Evolutionary conservation across 2,113 vertebrate species (phyloP), one percentile per base, ranked within the genome.

Genomic region (Ceratotherium simum): DNA sequence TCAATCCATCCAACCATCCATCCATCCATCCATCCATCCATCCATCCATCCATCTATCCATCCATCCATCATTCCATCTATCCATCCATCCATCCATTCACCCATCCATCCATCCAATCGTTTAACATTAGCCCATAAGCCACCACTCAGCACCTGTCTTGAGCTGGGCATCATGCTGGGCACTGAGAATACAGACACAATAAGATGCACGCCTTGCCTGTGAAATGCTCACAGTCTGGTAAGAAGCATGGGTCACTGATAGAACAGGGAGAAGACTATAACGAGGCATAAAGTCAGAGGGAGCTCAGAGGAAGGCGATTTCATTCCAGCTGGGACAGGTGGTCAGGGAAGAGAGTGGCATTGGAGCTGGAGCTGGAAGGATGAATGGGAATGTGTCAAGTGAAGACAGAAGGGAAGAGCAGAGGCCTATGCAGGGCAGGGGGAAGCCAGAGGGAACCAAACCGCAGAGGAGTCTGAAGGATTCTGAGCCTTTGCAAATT

Each of bases 191-290:
- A 64, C 21, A 69, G 12, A 64, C 42, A 25, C 6, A 67, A 14
- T 21, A 18, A 73, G 56, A n/a, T 2, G 8, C 17, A 1, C 0
- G 0, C 4, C 2, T 56, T 67, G 36, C 64, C 18, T 4, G 1
- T 31, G 65, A 36, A 46, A 36, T 29, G 73, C 31, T 39, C 29
- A 20, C 72, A 8, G 54, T 31, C 58, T 9, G 10, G 65, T 79
- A 27, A 48, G 76, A 80, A 82, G 20, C 10, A 0, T 1, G 4
- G 58, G 10, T 7, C 18, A 3, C 29, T 7, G 23, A 10, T 13
- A 21, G 17, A 31, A n/a, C 60, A 42, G 69, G 31, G 33, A 2
- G 8, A 36, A 56, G 14, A 16, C 42, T 17, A 8, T 20, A 6
- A 46, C 6, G 31, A 58, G 83, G 21, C 20, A 46, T 0, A 0